Percentiles rank a stretch among this genome's conserved stretches.
phyloP scores from a whole-genome alignment of 2,113 vertebrate genomes.

The Sceloporus tristichus region DNA sequence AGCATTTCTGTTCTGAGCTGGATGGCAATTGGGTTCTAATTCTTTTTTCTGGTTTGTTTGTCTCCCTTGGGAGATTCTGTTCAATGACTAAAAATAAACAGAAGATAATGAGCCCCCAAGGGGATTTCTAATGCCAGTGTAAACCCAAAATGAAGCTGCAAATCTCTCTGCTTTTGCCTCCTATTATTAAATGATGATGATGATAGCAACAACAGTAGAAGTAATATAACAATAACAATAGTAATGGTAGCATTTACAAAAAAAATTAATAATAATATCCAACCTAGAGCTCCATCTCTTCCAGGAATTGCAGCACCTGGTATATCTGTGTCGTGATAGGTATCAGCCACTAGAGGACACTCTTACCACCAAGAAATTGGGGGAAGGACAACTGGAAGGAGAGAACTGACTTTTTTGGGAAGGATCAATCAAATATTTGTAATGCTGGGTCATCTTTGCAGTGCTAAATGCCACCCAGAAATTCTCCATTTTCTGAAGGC shows the following conservation, averaged over 20 bases:
- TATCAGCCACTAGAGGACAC: conserved; percentile 1
- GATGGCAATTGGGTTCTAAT: background rate
- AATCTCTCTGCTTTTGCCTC: background rate
- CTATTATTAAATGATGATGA: background rate
- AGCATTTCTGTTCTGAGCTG: conserved; percentile 1
- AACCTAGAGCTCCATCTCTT: background rate
- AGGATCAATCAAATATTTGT: background rate
- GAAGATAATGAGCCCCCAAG: conserved; percentile 17
- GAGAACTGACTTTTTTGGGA: background rate
- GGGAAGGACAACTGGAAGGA: background rate
- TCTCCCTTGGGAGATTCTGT: conserved; percentile 13
- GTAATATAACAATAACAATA: too few relatives aligned
- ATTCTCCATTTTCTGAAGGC: too few relatives aligned
- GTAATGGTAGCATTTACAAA: too few relatives aligned
- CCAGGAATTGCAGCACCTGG: background rate
- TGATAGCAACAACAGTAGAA: too few relatives aligned
- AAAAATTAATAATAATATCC: too few relatives aligned
- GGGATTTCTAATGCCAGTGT: conserved; percentile 8
- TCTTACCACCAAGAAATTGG: background rate
- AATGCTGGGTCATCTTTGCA: background rate
- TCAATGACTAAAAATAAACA: conserved; percentile 18
- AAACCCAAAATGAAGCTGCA: background rate
- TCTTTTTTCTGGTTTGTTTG: conserved; percentile 11
- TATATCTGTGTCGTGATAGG: background rate
- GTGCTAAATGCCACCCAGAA: background rate